Conservation (phyloP, 2,888 invertebrate species). For the Gerris lacustris region DNA sequence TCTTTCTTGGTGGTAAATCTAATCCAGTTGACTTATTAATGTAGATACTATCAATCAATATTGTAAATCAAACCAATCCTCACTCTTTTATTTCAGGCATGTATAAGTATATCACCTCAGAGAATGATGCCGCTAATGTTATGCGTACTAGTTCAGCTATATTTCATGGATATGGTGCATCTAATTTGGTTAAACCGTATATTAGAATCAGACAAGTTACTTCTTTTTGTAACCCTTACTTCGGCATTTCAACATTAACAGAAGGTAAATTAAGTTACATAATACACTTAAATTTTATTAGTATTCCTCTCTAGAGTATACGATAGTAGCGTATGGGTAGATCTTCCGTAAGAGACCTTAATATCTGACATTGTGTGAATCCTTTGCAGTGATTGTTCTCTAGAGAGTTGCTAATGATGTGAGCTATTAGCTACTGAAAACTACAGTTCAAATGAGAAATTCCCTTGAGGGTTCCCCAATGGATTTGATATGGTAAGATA, state of each 20-base stretch:
- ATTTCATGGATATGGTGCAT: not conserved
- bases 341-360: too few species aligned
- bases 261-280: conserved; percentile 48
- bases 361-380: too few species aligned
- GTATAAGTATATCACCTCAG: conserved; percentile 63
- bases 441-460: too few species aligned
- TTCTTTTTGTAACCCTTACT: conserved; percentile 59
- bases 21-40: conserved; percentile 2
- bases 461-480: too few species aligned
- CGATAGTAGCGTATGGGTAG: too few species aligned
- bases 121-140: conserved; percentile 38
- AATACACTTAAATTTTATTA: not conserved
- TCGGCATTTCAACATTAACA: conserved; percentile 53
- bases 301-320: not conserved
- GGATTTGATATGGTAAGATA: too few species aligned
- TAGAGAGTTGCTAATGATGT: too few species aligned
- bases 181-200: conserved; percentile 40
- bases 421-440: too few species aligned
- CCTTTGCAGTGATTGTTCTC: too few species aligned
- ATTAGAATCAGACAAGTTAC: conserved; percentile 52
- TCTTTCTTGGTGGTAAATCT: conserved; percentile 55
- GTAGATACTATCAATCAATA: conserved; percentile 5
- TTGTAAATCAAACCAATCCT: not conserved
- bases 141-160: conserved; percentile 39
- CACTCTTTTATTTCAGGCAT: conserved; percentile 44